A percentile compares a stretch with the other conserved stretches of the same genome.
These are phyloP conservation scores for Lethenteron reissneri DNA, from an alignment of 2,113 vertebrate genomes.

Conservation along the genomic window DNA sequence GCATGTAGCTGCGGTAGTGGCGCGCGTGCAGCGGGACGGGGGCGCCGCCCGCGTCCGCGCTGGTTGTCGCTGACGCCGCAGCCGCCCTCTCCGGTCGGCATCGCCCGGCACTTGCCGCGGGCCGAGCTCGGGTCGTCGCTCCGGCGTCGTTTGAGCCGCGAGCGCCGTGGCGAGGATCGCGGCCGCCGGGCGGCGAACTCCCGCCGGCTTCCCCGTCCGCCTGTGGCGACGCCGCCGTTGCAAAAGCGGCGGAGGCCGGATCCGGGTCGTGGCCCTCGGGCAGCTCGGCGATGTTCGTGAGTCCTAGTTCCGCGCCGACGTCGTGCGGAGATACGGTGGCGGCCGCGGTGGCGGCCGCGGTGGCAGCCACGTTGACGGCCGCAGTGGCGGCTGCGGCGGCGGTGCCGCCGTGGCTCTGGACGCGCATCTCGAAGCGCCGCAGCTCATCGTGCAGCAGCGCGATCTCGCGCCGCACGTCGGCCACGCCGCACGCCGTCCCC, in stretches of 20 bases:
- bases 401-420: not conserved
- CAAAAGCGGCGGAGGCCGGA: too few relatives aligned
- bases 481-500: conserved; percentile 25
- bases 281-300: too few relatives aligned
- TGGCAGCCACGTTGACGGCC: not conserved
- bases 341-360: not conserved
- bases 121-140: too few relatives aligned
- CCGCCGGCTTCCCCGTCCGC: too few relatives aligned
- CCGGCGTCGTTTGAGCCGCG: too few relatives aligned
- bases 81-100: too few relatives aligned
- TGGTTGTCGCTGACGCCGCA: not conserved
- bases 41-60: not conserved
- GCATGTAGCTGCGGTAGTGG: conserved; percentile 94
- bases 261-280: too few relatives aligned
- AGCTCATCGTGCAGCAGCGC: conserved; percentile 5
- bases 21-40: conserved; percentile 30
- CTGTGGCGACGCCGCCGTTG: too few relatives aligned
- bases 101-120: too few relatives aligned
- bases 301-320: too few relatives aligned
- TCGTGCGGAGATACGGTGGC: not conserved
- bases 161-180: too few relatives aligned
- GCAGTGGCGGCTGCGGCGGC: not conserved
- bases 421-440: not conserved
- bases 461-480: conserved; percentile 18
- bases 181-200: too few relatives aligned